Conservation (phyloP, 2,113 vertebrate species). For the Gavialis gangeticus region DNA sequence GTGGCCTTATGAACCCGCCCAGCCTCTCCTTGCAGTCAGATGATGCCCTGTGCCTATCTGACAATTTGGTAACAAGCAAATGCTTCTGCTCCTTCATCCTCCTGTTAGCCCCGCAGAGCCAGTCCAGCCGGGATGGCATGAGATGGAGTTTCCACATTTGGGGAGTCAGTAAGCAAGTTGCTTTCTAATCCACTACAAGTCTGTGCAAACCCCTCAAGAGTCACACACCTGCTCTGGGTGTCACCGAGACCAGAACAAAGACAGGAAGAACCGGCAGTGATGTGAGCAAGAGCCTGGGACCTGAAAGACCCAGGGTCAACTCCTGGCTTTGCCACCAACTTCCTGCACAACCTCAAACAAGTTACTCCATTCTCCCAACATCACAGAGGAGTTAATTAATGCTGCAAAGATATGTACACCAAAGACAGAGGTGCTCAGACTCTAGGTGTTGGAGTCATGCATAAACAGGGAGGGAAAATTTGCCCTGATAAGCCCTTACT, state of each 20-base stretch:
- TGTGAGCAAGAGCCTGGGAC: not conserved
- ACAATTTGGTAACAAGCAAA: not conserved
- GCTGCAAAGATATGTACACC: not conserved
- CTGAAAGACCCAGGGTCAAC: not conserved
- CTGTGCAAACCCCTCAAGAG: not conserved
- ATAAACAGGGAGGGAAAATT: not conserved
- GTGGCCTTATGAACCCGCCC: conserved; percentile 16
- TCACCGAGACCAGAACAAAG: too few relatives aligned
- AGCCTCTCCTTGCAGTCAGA: not conserved
- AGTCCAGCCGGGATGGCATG: not conserved
- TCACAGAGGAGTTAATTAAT: too few relatives aligned
- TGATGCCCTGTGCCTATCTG: not conserved
- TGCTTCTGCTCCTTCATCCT: conserved; percentile 5
- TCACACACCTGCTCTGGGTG: not conserved
- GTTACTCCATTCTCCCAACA: not conserved
- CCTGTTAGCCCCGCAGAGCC: not conserved
- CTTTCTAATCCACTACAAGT: not conserved
- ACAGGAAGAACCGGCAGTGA: too few relatives aligned
- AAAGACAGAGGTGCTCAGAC: not conserved
- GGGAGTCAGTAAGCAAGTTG: not conserved
- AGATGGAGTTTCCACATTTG: too few relatives aligned
- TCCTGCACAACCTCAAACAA: not conserved
- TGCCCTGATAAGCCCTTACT: not conserved
- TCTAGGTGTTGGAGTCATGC: too few relatives aligned
- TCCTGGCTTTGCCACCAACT: not conserved